Evolutionary conservation across 64 coral and sea anemone species (phyloP), one percentile per base, ranked within the genome.

Genomic region (Pachyseris speciosa): DNA sequence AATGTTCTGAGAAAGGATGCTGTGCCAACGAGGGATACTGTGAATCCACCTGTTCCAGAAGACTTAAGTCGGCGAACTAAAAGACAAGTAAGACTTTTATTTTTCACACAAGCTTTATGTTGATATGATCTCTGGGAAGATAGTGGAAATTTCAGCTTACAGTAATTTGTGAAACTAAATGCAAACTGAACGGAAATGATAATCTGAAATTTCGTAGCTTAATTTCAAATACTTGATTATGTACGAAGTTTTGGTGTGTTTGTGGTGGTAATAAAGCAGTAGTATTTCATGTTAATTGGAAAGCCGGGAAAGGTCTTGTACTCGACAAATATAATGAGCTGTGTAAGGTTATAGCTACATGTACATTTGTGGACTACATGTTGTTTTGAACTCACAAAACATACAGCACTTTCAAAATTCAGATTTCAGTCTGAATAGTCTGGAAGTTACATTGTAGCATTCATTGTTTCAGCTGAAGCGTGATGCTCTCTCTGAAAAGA

Each of bases 1-100:
- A 69, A 13, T 30, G 12, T 87, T 29, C 64, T 87, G 4, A 72
- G 45, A 25, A n/a, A 53, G 9, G 84, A 29, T 29, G 66, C 83
- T 9, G 30, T 86, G 22, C 83, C 83, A 26, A 86, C 37, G 17
- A 86, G 83, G 31, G 83, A 86, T 44, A 44, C 3, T 6, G 27
- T 1, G 7, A 39, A 43, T 69, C 10, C 31, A 16, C 37, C 41
- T 38, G 47, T 20, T 45, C 67, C 84, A 31, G 83, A 68, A 43
- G 24, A 27, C 7, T 47, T 86, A 2, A 69, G 37, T 15, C 25
- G 69, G 28, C 37, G 84, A 69, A 47, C 19, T n/a, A 86, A 86
- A 67, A 63, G 84, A 36, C 28, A 86, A 69, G 84, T 71, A 70
- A 41, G 65, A 69, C 16, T 30, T 22, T 78, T 55, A n/a, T n/a